phyloP scores from a whole-genome alignment of 1,140 invertebrate genomes.

The Bathynomus jamesi region DNA sequence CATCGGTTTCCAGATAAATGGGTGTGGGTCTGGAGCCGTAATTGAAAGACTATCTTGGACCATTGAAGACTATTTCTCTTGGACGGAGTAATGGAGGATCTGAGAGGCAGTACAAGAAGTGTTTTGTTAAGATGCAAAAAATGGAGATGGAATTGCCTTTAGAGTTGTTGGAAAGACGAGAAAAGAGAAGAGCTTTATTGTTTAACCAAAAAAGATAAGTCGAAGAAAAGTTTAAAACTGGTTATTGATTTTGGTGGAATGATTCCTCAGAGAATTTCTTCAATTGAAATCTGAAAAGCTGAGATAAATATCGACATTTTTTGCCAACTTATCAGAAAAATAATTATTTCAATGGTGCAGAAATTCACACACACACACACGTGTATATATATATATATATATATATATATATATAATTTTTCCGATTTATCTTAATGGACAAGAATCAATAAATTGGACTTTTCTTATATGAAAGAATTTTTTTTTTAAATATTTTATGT shows the following conservation, averaged over 20 bases:
- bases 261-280: not conserved
- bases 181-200: not conserved
- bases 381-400: not conserved
- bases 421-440: too few species aligned
- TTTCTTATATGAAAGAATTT: too few species aligned
- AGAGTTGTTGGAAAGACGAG: not conserved
- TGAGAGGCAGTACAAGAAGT: not conserved
- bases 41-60: not conserved
- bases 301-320: not conserved
- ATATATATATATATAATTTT: not conserved
- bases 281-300: not conserved
- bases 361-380: not conserved
- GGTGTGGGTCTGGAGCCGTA: not conserved
- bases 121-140: not conserved
- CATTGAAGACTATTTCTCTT: not conserved
- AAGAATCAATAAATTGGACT: too few species aligned
- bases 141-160: not conserved
- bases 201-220: not conserved
- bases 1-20: slow-evolving; percentile 36
- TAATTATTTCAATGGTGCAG: not conserved
- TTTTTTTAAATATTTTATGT: too few species aligned
- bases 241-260: not conserved
- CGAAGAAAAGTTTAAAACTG: not conserved
- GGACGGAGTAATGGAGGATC: not conserved
- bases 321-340: not conserved